Evolutionary conservation across 2,888 invertebrate genomes (phyloP).

Genomic region (Eubasilissa splendida): DNA sequence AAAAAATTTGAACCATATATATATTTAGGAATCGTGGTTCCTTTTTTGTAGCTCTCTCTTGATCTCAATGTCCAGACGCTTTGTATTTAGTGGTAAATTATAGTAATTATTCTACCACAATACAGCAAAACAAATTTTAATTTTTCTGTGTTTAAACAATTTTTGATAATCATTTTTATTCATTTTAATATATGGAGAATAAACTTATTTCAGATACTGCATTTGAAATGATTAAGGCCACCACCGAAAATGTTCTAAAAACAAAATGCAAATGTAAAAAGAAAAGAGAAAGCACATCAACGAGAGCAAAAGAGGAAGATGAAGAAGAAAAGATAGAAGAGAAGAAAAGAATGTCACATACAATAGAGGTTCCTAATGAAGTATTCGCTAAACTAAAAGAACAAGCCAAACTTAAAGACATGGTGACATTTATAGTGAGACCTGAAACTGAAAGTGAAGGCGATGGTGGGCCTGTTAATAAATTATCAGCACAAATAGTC

Average conservation of each 20-base stretch:
- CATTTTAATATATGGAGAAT: too few species aligned
- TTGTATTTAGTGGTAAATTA: too few species aligned
- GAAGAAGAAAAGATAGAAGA: slow-evolving; percentile 23
- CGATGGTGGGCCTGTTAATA: neutral
- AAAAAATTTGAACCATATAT: too few species aligned
- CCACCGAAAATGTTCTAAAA: neutral
- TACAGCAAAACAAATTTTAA: too few species aligned
- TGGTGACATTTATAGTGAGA: slow-evolving; percentile 32
- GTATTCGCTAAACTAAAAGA: slow-evolving; percentile 17
- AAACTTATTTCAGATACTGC: neutral
- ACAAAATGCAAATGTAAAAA: too few species aligned
- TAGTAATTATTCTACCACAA: too few species aligned
- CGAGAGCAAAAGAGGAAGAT: neutral
- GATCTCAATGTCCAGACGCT: too few species aligned
- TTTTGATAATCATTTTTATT: too few species aligned
- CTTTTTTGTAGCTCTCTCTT: too few species aligned
- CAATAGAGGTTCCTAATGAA: slow-evolving; percentile 21
- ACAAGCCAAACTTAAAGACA: slow-evolving; percentile 30
- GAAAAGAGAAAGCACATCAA: neutral
- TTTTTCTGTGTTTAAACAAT: too few species aligned
- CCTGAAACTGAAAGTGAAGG: neutral
- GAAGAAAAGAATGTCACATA: slow-evolving; percentile 19
- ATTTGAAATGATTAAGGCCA: neutral
- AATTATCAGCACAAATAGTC: neutral
- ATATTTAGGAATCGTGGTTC: too few species aligned